These are phyloP conservation scores for Tokudaia muenninki DNA, from an alignment of 2,797 vertebrate genomes.

Conservation along the genomic window DNA sequence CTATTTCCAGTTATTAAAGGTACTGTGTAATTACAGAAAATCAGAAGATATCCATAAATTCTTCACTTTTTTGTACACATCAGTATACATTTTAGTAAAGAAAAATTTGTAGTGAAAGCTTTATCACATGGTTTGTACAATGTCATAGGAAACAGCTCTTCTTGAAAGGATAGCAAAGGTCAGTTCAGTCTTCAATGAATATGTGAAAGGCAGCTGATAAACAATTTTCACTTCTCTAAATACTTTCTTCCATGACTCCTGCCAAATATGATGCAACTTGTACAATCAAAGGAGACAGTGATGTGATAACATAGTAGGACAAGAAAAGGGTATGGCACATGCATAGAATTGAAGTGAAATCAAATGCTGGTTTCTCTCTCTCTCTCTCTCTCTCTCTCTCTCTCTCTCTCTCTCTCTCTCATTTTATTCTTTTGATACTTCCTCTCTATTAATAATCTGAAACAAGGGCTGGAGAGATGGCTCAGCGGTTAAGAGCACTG, in stretches of 20 bases:
- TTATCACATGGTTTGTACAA: slow-evolving; percentile 9
- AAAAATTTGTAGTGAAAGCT: slow-evolving; percentile 45
- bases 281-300: slow-evolving; percentile 61
- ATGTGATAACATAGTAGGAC: slow-evolving; percentile 13
- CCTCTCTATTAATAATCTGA: neutral
- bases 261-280: slow-evolving; percentile 64
- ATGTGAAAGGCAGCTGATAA: slow-evolving; percentile 45
- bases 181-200: slow-evolving; percentile 57
- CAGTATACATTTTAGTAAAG: neutral
- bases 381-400: no score
- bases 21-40: neutral
- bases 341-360: slow-evolving; percentile 1
- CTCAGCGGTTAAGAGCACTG: no score
- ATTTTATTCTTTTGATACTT: slow-evolving; percentile 15
- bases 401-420: no score
- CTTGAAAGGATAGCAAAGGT: slow-evolving; percentile 57
- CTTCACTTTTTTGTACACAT: neutral
- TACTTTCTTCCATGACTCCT: slow-evolving; percentile 53
- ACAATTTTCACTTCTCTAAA: slow-evolving; percentile 63
- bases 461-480: no score
- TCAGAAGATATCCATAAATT: slow-evolving; percentile 43
- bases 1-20: slow-evolving; percentile 23
- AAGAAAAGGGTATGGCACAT: neutral
- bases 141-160: slow-evolving; percentile 27
- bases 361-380: neutral